Conservation (phyloP, 2,797 vertebrate genomes). For the Sciurus carolinensis region DNA sequence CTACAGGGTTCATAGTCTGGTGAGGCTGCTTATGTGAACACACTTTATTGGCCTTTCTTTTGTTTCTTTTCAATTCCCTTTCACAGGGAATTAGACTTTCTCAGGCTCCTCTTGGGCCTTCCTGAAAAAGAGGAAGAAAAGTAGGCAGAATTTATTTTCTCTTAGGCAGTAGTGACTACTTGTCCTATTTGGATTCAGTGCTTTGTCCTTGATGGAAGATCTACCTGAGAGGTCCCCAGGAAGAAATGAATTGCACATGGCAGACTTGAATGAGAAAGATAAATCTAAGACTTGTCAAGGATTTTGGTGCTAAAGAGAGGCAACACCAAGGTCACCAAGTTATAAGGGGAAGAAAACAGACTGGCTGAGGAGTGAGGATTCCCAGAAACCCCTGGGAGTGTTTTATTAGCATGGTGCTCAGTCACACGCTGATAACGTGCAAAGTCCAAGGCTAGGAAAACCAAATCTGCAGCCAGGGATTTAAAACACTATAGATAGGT, state of each 20-base stretch:
- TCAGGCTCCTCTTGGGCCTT: background rate
- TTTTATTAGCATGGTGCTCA: background rate
- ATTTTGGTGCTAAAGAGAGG: background rate
- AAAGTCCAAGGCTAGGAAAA: background rate
- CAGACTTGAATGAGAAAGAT: background rate
- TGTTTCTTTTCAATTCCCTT: background rate
- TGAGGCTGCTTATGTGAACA: background rate
- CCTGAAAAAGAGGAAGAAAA: slow-evolving; percentile 21
- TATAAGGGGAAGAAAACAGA: background rate
- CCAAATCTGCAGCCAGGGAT: background rate
- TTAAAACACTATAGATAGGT: background rate
- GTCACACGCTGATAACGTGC: background rate
- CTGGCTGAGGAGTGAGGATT: background rate
- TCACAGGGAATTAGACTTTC: background rate
- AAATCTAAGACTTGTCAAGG: background rate
- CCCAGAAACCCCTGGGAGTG: background rate
- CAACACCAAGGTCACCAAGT: background rate
- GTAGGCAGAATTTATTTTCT: background rate
- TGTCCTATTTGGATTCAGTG: background rate
- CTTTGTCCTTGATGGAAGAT: background rate
- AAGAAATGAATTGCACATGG: background rate
- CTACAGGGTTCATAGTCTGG: background rate
- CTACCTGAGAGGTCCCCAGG: background rate
- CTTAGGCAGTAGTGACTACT: background rate
- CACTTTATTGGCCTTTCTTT: background rate